These are phyloP conservation scores for Typhlichthys eigenmanni DNA, from an alignment of 2,797 vertebrate species.

Conservation along the genomic window DNA sequence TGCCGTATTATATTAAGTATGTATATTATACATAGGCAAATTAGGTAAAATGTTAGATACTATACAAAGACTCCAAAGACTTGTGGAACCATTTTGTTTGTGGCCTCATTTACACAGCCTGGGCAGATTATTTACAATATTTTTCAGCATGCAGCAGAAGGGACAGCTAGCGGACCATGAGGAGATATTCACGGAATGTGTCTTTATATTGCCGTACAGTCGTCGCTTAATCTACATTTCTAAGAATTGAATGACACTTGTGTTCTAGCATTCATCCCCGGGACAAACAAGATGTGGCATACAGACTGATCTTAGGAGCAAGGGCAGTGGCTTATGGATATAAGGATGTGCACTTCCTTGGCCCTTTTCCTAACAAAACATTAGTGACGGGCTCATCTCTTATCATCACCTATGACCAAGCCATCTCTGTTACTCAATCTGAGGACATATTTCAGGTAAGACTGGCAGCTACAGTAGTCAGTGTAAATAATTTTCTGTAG, in stretches of 20 bases:
- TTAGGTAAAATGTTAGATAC: background rate
- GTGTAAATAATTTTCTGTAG: background rate
- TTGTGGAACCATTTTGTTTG: too few relatives aligned
- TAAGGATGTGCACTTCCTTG: conserved; percentile 76
- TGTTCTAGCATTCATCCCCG: conserved; percentile 85
- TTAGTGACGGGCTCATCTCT: conserved; percentile 40
- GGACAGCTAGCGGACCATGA: too few relatives aligned
- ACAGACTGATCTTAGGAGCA: conserved; percentile 84
- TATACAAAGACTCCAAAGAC: too few relatives aligned
- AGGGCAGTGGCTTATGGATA: conserved; percentile 85
- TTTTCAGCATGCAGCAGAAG: too few relatives aligned
- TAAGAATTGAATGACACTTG: background rate
- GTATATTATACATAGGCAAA: background rate
- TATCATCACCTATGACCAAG: conserved; percentile 78
- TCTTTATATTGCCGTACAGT: too few relatives aligned
- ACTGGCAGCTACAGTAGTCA: background rate
- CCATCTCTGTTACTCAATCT: conserved; percentile 55
- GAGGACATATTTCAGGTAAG: conserved; percentile 82
- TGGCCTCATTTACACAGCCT: too few relatives aligned
- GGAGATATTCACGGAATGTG: too few relatives aligned
- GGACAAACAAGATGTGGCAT: conserved; percentile 86
- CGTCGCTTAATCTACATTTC: too few relatives aligned
- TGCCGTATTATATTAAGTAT: conserved; percentile 58
- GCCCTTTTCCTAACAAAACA: conserved; percentile 79
- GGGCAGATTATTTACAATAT: too few relatives aligned